These are phyloP conservation scores for Tympanoctomys barrerae DNA, from an alignment of 2,797 vertebrate species.

Conservation along the genomic window DNA sequence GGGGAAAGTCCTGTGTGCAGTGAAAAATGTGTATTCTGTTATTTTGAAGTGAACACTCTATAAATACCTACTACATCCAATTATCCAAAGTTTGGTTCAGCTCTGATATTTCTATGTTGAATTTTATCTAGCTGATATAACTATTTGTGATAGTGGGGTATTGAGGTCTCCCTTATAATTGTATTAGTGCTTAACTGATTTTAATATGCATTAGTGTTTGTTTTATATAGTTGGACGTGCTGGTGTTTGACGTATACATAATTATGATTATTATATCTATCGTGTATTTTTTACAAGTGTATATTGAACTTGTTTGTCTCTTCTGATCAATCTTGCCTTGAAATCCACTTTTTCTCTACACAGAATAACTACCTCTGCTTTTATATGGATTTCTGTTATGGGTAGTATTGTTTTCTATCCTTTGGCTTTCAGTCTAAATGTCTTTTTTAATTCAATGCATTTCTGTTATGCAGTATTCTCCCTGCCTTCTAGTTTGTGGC, in stretches of 20 bases:
- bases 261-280: neutral
- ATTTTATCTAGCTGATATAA: neutral
- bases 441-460: neutral
- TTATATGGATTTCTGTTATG: neutral
- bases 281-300: neutral
- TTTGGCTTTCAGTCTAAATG: neutral
- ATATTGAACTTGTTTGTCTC: neutral
- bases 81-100: neutral
- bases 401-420: neutral
- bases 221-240: neutral
- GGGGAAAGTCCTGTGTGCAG: neutral
- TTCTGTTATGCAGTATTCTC: neutral
- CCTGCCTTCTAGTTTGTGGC: neutral
- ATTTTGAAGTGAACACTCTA: neutral
- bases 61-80: neutral
- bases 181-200: neutral
- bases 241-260: neutral
- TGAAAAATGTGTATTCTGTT: neutral
- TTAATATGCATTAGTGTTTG: neutral
- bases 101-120: neutral
- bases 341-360: neutral
- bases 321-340: neutral
- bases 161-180: neutral
- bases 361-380: neutral
- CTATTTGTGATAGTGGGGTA: neutral